These are phyloP conservation scores for Callyntrura guangdongensis DNA, from an alignment of 2,888 invertebrate genomes.

Conservation along the genomic window DNA sequence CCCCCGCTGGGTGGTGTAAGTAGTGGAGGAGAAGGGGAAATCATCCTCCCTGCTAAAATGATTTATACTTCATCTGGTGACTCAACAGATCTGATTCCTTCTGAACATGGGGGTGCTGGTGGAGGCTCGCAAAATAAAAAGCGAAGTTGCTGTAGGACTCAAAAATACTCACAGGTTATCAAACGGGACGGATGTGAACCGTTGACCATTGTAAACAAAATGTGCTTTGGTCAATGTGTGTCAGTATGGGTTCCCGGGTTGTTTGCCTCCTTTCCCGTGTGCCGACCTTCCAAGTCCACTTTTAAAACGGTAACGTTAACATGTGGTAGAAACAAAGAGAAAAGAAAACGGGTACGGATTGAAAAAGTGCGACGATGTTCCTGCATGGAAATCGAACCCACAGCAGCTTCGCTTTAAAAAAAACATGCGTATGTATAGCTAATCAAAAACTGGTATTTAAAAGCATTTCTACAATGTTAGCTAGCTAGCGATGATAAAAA, in stretches of 20 bases:
- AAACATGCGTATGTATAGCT: not conserved
- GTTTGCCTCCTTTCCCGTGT: conserved; percentile 83
- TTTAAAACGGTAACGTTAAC: conserved; percentile 82
- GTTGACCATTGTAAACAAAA: conserved; percentile 82
- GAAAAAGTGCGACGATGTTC: conserved; percentile 83
- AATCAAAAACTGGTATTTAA: conserved; percentile 43
- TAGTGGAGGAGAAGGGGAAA: conserved; percentile 76
- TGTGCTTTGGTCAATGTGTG: conserved; percentile 84
- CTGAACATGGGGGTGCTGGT: conserved; percentile 42
- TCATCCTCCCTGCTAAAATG: conserved; percentile 83
- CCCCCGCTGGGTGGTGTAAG: conserved; percentile 24
- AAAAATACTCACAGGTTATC: conserved; percentile 84
- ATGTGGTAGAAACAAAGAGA: conserved; percentile 81
- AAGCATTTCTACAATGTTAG: not conserved
- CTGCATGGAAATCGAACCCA: conserved; percentile 84
- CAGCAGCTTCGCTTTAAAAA: conserved; percentile 76
- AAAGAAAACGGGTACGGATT: conserved; percentile 80
- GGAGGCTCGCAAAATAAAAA: conserved; percentile 72
- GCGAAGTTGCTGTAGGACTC: conserved; percentile 83
- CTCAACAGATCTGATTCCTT: conserved; percentile 72
- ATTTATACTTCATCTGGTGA: conserved; percentile 82
- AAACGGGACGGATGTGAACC: conserved; percentile 84
- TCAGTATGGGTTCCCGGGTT: conserved; percentile 84
- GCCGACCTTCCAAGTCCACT: conserved; percentile 82
- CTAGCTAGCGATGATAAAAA: not conserved